Evolutionary conservation across 1,140 invertebrate species (phyloP).

Genomic region (Heliconius hewitsoni): DNA sequence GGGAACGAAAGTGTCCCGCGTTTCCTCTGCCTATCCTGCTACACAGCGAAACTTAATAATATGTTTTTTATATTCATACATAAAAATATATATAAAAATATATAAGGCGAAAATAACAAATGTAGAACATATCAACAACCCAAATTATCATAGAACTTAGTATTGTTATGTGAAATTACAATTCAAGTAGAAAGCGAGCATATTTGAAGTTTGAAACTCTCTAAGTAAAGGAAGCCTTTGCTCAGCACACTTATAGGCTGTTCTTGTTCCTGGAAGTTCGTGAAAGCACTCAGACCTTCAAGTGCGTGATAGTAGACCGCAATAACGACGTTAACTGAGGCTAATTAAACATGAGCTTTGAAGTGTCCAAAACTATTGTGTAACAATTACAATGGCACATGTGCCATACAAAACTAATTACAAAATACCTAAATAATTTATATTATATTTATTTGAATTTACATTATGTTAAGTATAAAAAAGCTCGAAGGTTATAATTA

Average conservation of each 20-base stretch:
- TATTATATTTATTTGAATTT: too few species aligned
- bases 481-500: background rate
- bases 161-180: constrained; percentile 7
- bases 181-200: constrained; percentile 12
- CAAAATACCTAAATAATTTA: too few species aligned
- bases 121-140: background rate
- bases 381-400: background rate
- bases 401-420: too few species aligned
- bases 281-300: constrained; percentile 22
- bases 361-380: constrained; percentile 17
- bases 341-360: constrained; percentile 23
- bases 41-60: too few species aligned
- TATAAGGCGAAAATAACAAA: too few species aligned
- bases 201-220: background rate
- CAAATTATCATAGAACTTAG: background rate
- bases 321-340: constrained; percentile 21
- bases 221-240: constrained; percentile 23
- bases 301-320: constrained; percentile 23
- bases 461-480: background rate
- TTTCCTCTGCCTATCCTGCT: too few species aligned
- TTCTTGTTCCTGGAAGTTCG: constrained; percentile 26
- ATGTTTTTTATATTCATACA: too few species aligned
- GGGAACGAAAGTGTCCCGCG: too few species aligned
- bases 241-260: constrained; percentile 24
- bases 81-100: too few species aligned